These are phyloP conservation scores for Aplysina aerophoba DNA, from an alignment of 37 sponge, comb jelly and placozoan genomes.

Conservation along the genomic window DNA sequence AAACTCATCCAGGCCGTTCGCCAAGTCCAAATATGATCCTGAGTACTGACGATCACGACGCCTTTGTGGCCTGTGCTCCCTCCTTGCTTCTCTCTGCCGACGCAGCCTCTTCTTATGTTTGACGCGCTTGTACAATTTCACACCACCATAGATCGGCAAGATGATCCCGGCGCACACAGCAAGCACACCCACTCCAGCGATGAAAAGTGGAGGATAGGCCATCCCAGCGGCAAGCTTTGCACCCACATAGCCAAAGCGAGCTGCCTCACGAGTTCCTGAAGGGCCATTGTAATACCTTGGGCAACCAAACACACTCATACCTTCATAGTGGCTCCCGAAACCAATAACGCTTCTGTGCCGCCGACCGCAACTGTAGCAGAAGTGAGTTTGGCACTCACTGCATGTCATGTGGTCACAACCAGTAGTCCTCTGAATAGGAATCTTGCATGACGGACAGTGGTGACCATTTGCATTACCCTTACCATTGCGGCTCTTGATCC, in stretches of 20 bases:
- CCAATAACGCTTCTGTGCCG: neutral
- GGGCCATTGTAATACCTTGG: slow-evolving; percentile 13
- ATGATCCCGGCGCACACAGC: neutral
- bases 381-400: slow-evolving; percentile 31
- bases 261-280: neutral
- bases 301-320: slow-evolving; percentile 36
- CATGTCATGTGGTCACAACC: slow-evolving; percentile 61
- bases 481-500: slow-evolving; percentile 25
- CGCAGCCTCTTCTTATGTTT: neutral
- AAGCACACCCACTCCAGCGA: slow-evolving; percentile 22
- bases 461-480: slow-evolving; percentile 39
- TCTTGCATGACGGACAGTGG: slow-evolving; percentile 46
- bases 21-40: too few species aligned
- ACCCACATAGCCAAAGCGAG: slow-evolving; percentile 26
- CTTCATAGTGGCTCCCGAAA: slow-evolving; percentile 40
- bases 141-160: slow-evolving; percentile 61
- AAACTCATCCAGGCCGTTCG: too few species aligned
- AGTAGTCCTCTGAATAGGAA: slow-evolving; percentile 40
- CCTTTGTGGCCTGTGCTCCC: too few species aligned
- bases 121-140: slow-evolving; percentile 43
- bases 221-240: neutral
- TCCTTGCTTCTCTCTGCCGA: neutral
- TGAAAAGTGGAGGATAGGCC: slow-evolving; percentile 20
- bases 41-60: too few species aligned
- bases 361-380: slow-evolving; percentile 53